Evolutionary conservation across 2,888 invertebrate genomes (phyloP).

Genomic region (Gisinianus flammeolus): DNA sequence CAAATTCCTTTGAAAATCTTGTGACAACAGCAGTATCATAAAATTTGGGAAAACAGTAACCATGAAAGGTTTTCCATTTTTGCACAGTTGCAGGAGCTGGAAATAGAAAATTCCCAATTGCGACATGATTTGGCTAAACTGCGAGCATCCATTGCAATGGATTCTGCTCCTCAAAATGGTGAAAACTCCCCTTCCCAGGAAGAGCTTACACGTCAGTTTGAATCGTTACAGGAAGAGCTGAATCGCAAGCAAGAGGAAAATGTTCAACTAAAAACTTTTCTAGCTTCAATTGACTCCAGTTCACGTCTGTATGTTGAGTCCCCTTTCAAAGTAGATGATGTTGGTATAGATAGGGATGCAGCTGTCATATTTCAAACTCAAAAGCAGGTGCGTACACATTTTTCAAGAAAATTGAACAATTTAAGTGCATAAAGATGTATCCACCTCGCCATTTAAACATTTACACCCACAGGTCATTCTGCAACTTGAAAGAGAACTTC

Average conservation of each 20-base stretch:
- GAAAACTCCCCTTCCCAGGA: conserved; percentile 45
- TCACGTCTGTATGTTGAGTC: no score
- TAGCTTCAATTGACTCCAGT: conserved; percentile 65
- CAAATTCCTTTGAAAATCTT: neutral
- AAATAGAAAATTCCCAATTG: conserved; percentile 84
- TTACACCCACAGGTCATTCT: conserved; percentile 65
- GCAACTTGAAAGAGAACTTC: conserved; percentile 88
- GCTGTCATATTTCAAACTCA: conserved; percentile 54
- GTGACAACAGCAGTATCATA: neutral
- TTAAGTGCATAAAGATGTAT: neutral
- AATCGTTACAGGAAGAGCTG: conserved; percentile 81
- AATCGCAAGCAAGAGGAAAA: conserved; percentile 87
- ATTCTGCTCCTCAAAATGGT: conserved; percentile 63
- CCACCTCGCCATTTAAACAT: no score
- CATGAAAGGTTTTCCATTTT: conserved; percentile 60
- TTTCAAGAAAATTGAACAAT: neutral
- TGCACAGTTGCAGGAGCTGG: conserved; percentile 76
- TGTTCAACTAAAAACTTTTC: conserved; percentile 83
- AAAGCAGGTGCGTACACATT: conserved; percentile 42
- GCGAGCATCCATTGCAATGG: conserved; percentile 72
- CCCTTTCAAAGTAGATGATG: conserved; percentile 51
- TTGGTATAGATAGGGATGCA: conserved; percentile 51
- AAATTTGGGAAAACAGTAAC: neutral
- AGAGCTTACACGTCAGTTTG: conserved; percentile 69
- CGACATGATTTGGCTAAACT: conserved; percentile 77